Base-by-base conservation (phyloP, 2,888 invertebrate genomes). In the Alentia gelatinosa region DNA sequence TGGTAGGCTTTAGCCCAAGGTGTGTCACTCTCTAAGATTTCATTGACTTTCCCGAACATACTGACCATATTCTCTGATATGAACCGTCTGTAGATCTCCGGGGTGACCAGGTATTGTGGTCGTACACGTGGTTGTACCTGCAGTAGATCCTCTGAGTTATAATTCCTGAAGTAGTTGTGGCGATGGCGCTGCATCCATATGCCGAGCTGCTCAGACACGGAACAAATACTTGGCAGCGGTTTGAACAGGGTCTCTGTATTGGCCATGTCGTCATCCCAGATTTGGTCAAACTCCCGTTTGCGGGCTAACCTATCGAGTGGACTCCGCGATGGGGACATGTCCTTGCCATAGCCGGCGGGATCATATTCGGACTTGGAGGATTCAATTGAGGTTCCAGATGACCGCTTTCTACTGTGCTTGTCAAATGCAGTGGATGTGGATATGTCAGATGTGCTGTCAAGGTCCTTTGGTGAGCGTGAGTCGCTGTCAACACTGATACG, bases 171-270 rank as follows among this genome's bases (percentile, higher is more conserved):
- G 90, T 93, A 93, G 90, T 91, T 91, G 89, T 93, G 83, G 89
- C 90, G 91, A 56, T 93, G 92, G 7, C 93, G 79, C 90, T 93
- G 92, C 89, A 93, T 90, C 93, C 93, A 92, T 42, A 92, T 90
- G 19, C 84, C 68, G 0, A 92, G 83, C 50, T 92, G 92, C 56
- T 92, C 84, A 1, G 91, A 89, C 37, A 92, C 91, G 33, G 89
- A 56, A 39, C 91, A 39, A 26, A 68, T 39, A 35, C 74, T 50
- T 40, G 92, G 92, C 39, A 92, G 74, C 33, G 92, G 92, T 40
- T 47, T 30, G 88, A 92, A 92, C 40, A 92, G 90, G 39, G 83
- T 86, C 30, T 92, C 89, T 19, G 40, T 74, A 30, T 50, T 86
- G 42, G 42, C 86, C 26, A 86, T n/a, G 42, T 50, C 86, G 33